Base-by-base conservation (phyloP, 2,888 invertebrate genomes). In the Callyntrura sp. region DNA sequence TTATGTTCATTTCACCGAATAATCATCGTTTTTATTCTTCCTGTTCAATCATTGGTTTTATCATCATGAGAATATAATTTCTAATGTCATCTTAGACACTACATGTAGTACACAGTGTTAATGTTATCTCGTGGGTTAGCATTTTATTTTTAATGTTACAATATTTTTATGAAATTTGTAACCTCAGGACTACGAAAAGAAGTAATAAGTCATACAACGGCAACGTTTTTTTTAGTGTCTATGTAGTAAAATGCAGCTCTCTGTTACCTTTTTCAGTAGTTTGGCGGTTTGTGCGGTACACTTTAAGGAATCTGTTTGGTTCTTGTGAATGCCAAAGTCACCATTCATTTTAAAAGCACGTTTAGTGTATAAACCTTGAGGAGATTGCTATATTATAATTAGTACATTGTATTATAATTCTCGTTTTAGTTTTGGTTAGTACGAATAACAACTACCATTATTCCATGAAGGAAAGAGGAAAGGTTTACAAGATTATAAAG, bases 211-310 rank as follows among this genome's bases (percentile, higher is more conserved):
- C n/a, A n/a, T n/a, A n/a, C n/a, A n/a, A n/a, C n/a, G n/a, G n/a
- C n/a, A n/a, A n/a, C n/a, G n/a, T n/a, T n/a, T n/a, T n/a, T n/a
- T n/a, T n/a, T n/a, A n/a, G n/a, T n/a, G n/a, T n/a, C n/a, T n/a
- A n/a, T n/a, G n/a, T n/a, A n/a, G 43, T 73, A 20, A 73, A 45
- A 73, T 73, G 8, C 73, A 73, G 73, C 73, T 73, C 73, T 73
- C 28, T 17, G n/a, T n/a, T n/a, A n/a, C n/a, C n/a, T n/a, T n/a
- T n/a, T n/a, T n/a, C n/a, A n/a, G n/a, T n/a, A n/a, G n/a, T n/a
- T n/a, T 73, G 73, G 73, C 73, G 48, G 43, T 73, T 73, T 73
- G 73, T 73, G 73, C 73, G 73, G 17, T 73, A 45, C 73, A 73
- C 45, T 73, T 20, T 9, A 9, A 45, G 45, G 45, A 73, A 48